A percentile compares a stretch with the other conserved stretches of the same genome.
Conservation (phyloP, 2,113 vertebrate species). For the Lophotis ruficrista region DNA sequence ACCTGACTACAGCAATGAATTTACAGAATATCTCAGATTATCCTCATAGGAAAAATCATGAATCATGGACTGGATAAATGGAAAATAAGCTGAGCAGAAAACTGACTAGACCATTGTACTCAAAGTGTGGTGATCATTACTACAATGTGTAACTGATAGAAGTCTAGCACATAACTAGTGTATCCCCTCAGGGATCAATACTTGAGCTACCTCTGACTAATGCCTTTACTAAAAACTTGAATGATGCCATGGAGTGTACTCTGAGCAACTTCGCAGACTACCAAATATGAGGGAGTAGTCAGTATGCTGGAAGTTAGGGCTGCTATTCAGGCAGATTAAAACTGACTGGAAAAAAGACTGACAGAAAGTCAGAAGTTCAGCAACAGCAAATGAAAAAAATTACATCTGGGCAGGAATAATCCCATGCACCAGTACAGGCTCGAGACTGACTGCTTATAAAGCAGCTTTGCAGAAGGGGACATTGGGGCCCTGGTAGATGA, state of each 20-base stretch:
- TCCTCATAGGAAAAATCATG: not conserved
- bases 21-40: not conserved
- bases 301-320: not conserved
- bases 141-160: not conserved
- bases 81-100: not conserved
- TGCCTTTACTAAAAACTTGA: not conserved
- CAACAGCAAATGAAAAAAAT: not conserved
- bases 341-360: not conserved
- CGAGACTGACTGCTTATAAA: not conserved
- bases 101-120: rapidly evolving
- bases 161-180: not conserved
- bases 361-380: not conserved
- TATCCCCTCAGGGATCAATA: not conserved
- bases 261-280: not conserved
- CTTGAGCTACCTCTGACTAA: not conserved
- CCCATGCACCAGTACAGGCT: not conserved
- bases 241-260: not conserved
- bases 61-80: not conserved
- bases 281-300: rapidly evolving
- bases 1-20: not conserved
- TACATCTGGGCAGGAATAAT: not conserved
- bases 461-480: not conserved
- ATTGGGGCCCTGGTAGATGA: not conserved
- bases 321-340: not conserved
- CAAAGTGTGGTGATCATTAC: not conserved